phyloP scores from a whole-genome alignment of 1,140 invertebrate genomes.

The Zaprionus tsacasi region DNA sequence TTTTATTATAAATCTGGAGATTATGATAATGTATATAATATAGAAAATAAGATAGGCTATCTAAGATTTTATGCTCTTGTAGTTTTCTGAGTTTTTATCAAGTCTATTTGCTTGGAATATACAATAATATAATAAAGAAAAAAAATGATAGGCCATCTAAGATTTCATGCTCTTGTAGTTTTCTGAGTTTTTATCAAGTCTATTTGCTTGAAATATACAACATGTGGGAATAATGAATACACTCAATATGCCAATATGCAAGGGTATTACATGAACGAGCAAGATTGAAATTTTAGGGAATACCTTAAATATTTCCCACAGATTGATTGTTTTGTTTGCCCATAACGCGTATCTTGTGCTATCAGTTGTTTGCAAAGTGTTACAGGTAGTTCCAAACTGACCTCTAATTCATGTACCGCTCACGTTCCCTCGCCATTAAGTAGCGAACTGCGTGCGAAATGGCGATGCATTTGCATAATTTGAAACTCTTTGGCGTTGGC shows the following conservation, averaged over 20 bases:
- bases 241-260: too few species aligned
- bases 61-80: too few species aligned
- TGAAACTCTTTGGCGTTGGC: constrained; percentile 13
- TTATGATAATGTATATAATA: background rate
- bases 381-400: background rate
- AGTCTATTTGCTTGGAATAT: too few species aligned
- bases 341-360: background rate
- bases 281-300: background rate
- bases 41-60: background rate
- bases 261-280: too few species aligned
- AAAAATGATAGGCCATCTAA: too few species aligned
- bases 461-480: constrained; percentile 25
- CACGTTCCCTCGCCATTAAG: background rate
- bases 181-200: too few species aligned
- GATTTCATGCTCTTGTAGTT: too few species aligned
- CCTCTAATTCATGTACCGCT: background rate
- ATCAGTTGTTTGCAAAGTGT: constrained; percentile 23
- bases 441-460: constrained; percentile 2
- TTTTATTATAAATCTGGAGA: background rate
- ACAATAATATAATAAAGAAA: too few species aligned
- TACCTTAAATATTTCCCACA: background rate
- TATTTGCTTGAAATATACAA: too few species aligned
- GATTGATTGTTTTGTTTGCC: background rate
- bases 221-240: too few species aligned
- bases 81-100: too few species aligned